Conservation (phyloP, 1,140 invertebrate species). For the Drosophila orena region DNA sequence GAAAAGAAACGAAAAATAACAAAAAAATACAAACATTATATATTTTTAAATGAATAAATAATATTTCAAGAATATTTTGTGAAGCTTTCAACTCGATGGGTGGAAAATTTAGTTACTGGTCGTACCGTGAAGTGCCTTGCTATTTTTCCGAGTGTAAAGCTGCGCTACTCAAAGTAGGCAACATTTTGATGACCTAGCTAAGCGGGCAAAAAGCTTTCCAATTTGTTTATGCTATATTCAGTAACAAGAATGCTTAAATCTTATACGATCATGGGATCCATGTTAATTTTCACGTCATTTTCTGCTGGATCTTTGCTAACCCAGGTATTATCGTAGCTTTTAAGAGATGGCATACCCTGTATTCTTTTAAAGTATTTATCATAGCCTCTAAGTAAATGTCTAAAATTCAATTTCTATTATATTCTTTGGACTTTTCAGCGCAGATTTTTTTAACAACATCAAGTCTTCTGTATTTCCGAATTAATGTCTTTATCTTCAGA, state of each 20-base stretch:
- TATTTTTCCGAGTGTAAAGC: neutral
- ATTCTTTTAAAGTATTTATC: neutral
- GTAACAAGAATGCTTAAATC: no score
- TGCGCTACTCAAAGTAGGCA: neutral
- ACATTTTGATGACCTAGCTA: no score
- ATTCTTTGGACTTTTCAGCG: neutral
- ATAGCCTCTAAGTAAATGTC: neutral
- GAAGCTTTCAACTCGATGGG: neutral
- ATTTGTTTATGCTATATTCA: no score
- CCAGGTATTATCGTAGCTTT: no score
- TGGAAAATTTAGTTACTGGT: neutral
- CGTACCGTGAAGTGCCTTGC: no score
- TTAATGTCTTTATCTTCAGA: constrained; percentile 11
- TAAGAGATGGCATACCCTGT: no score
- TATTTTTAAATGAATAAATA: constrained; percentile 57
- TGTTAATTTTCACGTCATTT: no score
- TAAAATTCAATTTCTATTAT: neutral
- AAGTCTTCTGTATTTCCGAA: constrained; percentile 2
- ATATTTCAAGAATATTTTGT: constrained; percentile 4
- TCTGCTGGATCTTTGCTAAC: no score
- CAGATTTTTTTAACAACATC: constrained; percentile 11
- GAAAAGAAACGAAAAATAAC: constrained; percentile 36
- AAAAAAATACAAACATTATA: constrained; percentile 44
- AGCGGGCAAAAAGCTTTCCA: no score
- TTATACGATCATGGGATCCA: no score